Base-by-base conservation (phyloP, 2,888 invertebrate genomes). In the Acanthosepion pharaonis region DNA sequence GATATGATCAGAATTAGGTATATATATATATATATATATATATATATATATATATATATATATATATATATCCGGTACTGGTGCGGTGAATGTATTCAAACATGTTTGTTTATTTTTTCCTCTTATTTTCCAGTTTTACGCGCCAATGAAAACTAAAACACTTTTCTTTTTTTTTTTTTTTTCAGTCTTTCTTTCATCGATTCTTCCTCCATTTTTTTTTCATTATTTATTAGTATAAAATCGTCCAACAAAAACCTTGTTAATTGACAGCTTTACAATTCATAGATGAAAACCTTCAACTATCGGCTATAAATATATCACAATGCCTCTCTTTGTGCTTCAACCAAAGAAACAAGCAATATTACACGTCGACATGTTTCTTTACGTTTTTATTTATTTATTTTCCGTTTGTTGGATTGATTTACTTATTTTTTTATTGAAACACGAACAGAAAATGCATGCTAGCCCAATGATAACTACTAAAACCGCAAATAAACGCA, bases 11-110 rank as follows among this genome's bases (percentile, higher is more conserved):
- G 42, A 42, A 42, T 42, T 42, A 42, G 42, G 20, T 91, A 91
- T 91, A 91, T 91, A 91, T 91, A 91, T 91, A 91, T 91, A 93
- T 93, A 93, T 93, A 93, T 93, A 93, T 93, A 93, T 93, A 93
- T 93, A 93, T 93, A 93, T 93, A 93, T 93, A 93, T 93, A 93
- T 93, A 93, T 93, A 93, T 93, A 93, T 93, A 93, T 93, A 93
- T 93, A 93, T 93, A 93, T 93, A 93, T 49, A 49, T 49, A 49
- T 93, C 9, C 18, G 9, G 9, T n/a, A 51, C 8, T 51, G 11
- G 18, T 28, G 91, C 42, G 11, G 0, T 15, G 18, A 11, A 91
- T 91, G 91, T 15, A 51, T 51, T 51, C 51, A 51, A 0, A 51
- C 51, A 15, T n/a, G 91, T 8, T 11, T n/a, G n/a, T 6, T 91